Conservation (phyloP, 2,888 invertebrate genomes). For the Machimus rusticus region DNA sequence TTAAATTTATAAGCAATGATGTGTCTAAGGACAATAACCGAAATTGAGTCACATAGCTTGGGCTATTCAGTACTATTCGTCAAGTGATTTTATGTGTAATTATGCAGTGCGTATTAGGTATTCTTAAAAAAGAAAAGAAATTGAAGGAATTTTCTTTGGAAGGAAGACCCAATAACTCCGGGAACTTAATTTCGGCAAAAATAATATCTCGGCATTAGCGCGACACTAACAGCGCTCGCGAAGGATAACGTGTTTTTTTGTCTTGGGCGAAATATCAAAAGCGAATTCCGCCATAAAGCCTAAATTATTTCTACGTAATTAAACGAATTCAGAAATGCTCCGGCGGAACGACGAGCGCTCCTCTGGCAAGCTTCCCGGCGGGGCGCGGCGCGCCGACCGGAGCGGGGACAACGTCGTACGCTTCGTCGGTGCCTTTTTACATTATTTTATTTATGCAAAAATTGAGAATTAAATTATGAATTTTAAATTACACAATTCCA, state of each 20-base stretch:
- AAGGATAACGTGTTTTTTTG: neutral
- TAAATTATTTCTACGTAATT: constrained; percentile 38
- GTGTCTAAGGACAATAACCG: neutral
- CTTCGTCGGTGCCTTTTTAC: constrained; percentile 23
- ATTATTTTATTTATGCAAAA: constrained; percentile 43
- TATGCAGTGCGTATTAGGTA: neutral
- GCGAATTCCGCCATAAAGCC: constrained; percentile 27
- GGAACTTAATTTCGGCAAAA: neutral
- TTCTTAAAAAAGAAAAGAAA: neutral
- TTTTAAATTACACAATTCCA: constrained; percentile 43
- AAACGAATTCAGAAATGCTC: constrained; percentile 32
- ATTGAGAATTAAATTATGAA: constrained; percentile 43
- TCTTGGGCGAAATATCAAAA: constrained; percentile 19
- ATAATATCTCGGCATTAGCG: neutral
- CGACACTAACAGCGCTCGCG: neutral
- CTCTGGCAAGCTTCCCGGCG: neutral
- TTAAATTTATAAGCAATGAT: neutral
- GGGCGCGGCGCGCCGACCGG: neutral
- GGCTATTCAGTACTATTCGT: neutral
- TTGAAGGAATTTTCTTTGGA: neutral
- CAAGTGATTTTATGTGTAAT: neutral
- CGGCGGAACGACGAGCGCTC: neutral
- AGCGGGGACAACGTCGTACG: neutral
- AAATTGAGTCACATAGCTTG: neutral
- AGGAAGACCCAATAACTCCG: neutral